Conservation (phyloP, 2,113 vertebrate genomes). For the Petrocephalus zakoni region DNA sequence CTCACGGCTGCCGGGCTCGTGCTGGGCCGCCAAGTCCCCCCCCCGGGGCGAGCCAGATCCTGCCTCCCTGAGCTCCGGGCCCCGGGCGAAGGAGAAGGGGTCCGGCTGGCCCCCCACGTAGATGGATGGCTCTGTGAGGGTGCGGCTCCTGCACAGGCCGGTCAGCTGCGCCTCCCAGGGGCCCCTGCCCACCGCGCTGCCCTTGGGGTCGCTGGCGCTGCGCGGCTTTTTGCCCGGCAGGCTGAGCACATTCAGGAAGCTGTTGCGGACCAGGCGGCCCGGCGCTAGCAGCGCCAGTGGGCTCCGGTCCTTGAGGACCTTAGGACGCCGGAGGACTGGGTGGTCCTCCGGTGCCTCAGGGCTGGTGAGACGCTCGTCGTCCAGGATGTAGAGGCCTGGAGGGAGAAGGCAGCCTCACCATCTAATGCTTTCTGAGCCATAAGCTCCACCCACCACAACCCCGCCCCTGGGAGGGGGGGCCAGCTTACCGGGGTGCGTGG, state of each 20-base stretch:
- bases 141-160: conserved; percentile 63
- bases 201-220: conserved; percentile 71
- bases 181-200: conserved; percentile 47
- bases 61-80: conserved; percentile 44
- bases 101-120: conserved; percentile 54
- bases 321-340: conserved; percentile 59
- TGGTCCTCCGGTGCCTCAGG: conserved; percentile 70
- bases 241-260: conserved; percentile 72
- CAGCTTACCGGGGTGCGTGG: conserved; percentile 71
- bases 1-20: conserved; percentile 68
- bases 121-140: conserved; percentile 64
- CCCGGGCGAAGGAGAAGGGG: conserved; percentile 15
- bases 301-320: conserved; percentile 69
- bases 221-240: conserved; percentile 75
- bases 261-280: conserved; percentile 69
- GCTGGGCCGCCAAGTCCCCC: conserved; percentile 47
- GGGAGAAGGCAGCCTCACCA: background rate
- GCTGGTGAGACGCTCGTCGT: conserved; percentile 69
- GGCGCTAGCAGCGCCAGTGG: conserved; percentile 71
- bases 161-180: conserved; percentile 56
- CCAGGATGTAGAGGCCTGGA: conserved; percentile 75
- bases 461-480: too few species aligned
- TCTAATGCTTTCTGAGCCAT: background rate
- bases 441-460: background rate
- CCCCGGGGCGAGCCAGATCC: conserved; percentile 58